These are phyloP conservation scores for Syndactyla subalaris DNA, from an alignment of 2,797 vertebrate genomes.

Conservation along the genomic window DNA sequence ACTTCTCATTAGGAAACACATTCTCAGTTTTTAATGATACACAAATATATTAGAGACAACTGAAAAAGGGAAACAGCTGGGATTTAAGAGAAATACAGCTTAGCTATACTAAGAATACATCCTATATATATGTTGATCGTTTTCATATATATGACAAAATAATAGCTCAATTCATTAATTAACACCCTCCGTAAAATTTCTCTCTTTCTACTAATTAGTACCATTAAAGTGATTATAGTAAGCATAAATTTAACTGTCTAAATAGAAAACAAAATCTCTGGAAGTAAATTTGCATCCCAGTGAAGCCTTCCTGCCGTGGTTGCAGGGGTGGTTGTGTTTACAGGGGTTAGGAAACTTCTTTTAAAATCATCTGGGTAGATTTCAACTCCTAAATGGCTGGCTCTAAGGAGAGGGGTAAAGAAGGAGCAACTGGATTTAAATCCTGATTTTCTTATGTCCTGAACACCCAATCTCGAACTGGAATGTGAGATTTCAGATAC, in stretches of 20 bases:
- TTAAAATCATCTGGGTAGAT: neutral
- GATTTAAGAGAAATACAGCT: neutral
- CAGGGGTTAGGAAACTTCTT: neutral
- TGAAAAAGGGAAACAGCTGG: neutral
- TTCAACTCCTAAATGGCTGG: neutral
- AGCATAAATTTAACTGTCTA: neutral
- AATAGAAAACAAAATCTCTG: neutral
- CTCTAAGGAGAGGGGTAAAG: neutral
- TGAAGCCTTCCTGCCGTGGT: fast-evolving
- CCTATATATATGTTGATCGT: neutral
- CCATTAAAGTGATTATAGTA: neutral
- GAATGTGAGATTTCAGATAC: neutral
- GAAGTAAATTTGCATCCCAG: neutral
- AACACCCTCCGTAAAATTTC: neutral
- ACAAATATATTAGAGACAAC: neutral
- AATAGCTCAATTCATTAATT: neutral
- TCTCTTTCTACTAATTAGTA: slow-evolving; percentile 3
- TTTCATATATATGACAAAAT: neutral
- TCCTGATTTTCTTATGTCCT: neutral
- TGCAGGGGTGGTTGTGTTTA: neutral
- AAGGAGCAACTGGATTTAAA: neutral
- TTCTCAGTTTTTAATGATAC: neutral
- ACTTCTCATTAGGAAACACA: neutral
- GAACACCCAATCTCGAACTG: neutral
- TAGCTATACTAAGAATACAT: neutral